Base-by-base conservation (phyloP, 2,113 vertebrate species). In the Excalfactoria chinensis region DNA sequence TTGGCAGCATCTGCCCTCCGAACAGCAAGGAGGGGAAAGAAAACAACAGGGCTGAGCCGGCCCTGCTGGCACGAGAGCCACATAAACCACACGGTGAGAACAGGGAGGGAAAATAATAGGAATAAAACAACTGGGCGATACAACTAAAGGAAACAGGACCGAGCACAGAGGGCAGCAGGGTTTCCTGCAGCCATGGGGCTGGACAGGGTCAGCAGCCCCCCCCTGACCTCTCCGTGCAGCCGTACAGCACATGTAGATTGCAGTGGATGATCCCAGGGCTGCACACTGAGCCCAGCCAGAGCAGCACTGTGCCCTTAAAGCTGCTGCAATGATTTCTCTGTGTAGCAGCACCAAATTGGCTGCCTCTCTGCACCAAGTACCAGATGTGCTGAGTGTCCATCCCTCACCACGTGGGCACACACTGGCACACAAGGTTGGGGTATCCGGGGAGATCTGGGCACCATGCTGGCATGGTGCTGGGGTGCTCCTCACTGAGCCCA, bases 1-100 rank as follows among this genome's bases (percentile, higher is more conserved):
- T 94, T 91, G 82, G 78, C 78, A 92, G 90, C 87, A 77, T 85
- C 90, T 90, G 80, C 75, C 88, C 90, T 72, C 46, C 84, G 73
- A 94, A 89, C 83, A 1, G 62, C 64, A 67, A 83, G 59, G n/a
- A 89, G 74, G 77, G 71, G 28, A 84, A 89, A 85, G 75, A 89
- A 76, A 66, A 37, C 4, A 83, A 95, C 51, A 62, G 44, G 87
- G 72, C 56, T 69, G 85, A 93, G 88, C 72, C 0, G 8, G 41
- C 68, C 51, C 68, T 40, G 13, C 77, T 91, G 81, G 84, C 0
- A 9, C 7, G 6, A 89, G 55, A 91, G 85, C 70, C 84, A 71
- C 1, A 6, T 83, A 95, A 94, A 85, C 55, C 23, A 17, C 68
- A 91, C 5, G 21, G 77, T 73, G 46, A 89, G 92, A 75, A 35